These are phyloP conservation scores for Samia ricini DNA, from an alignment of 1,140 invertebrate genomes.

Conservation along the genomic window DNA sequence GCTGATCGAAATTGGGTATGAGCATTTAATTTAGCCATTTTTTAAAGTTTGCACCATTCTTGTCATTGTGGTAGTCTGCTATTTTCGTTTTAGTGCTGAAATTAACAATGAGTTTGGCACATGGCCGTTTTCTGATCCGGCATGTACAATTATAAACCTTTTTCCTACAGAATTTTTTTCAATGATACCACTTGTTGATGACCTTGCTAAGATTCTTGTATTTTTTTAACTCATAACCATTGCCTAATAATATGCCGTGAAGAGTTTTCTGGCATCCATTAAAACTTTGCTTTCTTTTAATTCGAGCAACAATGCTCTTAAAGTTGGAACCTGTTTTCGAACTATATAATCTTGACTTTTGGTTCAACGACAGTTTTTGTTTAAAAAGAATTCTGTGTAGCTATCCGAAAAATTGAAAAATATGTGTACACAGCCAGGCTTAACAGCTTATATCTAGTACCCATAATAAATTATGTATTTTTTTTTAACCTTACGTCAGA, in stretches of 20 bases:
- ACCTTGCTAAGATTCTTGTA: slow-evolving; percentile 27
- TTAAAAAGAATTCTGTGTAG: no score
- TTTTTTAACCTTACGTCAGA: not conserved
- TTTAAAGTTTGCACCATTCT: slow-evolving; percentile 18
- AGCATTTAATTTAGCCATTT: slow-evolving; percentile 28
- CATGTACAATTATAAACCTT: slow-evolving; percentile 25
- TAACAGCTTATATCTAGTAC: not conserved
- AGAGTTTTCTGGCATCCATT: slow-evolving; percentile 23
- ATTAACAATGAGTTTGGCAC: slow-evolving; percentile 24
- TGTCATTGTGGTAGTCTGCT: not conserved
- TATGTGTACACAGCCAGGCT: no score
- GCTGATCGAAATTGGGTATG: no score
- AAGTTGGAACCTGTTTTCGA: no score
- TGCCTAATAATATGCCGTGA: slow-evolving; percentile 10
- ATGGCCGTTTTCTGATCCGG: slow-evolving; percentile 19
- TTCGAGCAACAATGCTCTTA: no score
- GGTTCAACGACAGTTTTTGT: no score
- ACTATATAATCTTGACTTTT: no score
- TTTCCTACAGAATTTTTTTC: slow-evolving; percentile 26
- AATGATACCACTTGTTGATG: slow-evolving; percentile 17
- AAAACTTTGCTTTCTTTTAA: slow-evolving; percentile 9
- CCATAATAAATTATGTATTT: not conserved
- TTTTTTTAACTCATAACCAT: slow-evolving; percentile 30
- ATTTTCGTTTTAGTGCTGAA: slow-evolving; percentile 24
- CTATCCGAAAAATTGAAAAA: no score